These are phyloP conservation scores for Lasius fuliginosus DNA, from an alignment of 2,888 invertebrate species.

Conservation along the genomic window DNA sequence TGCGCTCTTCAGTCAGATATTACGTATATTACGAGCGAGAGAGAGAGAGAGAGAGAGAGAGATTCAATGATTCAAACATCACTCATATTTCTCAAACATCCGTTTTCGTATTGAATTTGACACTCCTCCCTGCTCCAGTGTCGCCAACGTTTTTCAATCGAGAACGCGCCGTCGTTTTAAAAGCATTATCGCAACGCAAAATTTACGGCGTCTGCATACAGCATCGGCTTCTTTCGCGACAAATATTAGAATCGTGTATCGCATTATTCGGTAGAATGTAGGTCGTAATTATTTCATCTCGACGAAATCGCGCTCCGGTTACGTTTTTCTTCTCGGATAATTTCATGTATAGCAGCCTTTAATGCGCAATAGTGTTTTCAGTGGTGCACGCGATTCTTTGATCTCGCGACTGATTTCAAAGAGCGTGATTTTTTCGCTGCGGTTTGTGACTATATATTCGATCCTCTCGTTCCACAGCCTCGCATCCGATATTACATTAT, in stretches of 20 bases:
- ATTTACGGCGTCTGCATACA: background rate
- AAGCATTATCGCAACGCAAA: background rate
- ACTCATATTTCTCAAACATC: background rate
- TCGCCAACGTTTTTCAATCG: background rate
- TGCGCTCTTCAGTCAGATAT: conserved; percentile 2
- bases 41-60: too few species aligned
- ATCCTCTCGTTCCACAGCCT: background rate
- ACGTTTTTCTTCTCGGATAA: background rate
- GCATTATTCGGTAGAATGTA: background rate
- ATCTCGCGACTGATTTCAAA: conserved; percentile 19
- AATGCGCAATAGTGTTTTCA: background rate
- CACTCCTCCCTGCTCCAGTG: conserved; percentile 1
- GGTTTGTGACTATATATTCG: conserved; percentile 1
- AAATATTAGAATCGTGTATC: background rate
- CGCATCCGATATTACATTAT: background rate
- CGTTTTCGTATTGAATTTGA: conserved; percentile 47
- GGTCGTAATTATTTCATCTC: background rate
- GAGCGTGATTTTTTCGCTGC: conserved; percentile 7
- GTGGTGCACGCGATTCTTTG: background rate
- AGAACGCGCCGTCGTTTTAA: background rate
- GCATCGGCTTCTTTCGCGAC: background rate
- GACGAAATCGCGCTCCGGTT: background rate
- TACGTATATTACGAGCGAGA: background rate
- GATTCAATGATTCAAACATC: background rate
- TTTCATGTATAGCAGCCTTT: conserved; percentile 18